phyloP scores from a whole-genome alignment of 2,888 invertebrate genomes.

The Germaria angustata region DNA sequence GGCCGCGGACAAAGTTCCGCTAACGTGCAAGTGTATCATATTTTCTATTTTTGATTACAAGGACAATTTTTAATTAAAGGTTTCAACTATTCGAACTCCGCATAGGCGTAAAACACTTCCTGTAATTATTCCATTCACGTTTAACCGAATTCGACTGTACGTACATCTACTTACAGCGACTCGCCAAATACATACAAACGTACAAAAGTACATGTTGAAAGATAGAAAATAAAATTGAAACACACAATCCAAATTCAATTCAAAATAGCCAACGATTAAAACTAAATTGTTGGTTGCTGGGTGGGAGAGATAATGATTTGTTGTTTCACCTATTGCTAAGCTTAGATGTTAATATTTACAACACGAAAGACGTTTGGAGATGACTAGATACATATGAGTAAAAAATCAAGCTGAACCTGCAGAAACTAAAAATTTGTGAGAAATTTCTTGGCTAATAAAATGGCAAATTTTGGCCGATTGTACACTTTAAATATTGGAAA shows the following conservation, averaged over 20 bases:
- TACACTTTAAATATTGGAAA: no score
- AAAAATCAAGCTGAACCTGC: no score
- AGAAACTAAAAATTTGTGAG: not conserved
- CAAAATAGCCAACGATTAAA: conserved; percentile 57
- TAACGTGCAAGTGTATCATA: no score
- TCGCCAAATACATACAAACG: conserved; percentile 31
- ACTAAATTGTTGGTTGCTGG: conserved; percentile 28
- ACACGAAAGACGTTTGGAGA: not conserved
- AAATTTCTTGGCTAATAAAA: not conserved
- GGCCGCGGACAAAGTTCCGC: no score
- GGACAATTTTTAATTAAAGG: no score
- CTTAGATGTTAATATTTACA: not conserved
- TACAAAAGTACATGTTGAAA: no score
- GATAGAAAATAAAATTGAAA: conserved; percentile 54
- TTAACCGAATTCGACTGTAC: not conserved
- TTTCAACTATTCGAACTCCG: no score
- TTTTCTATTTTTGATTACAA: no score
- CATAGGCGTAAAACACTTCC: no score
- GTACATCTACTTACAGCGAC: conserved; percentile 25
- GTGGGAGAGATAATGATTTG: not conserved
- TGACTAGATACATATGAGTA: not conserved
- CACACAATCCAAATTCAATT: conserved; percentile 51
- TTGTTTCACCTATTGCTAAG: not conserved
- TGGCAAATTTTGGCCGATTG: not conserved
- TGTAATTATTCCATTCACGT: no score